phyloP scores from a whole-genome alignment of 2,113 vertebrate genomes.

The Poeciliopsis prolifica region DNA sequence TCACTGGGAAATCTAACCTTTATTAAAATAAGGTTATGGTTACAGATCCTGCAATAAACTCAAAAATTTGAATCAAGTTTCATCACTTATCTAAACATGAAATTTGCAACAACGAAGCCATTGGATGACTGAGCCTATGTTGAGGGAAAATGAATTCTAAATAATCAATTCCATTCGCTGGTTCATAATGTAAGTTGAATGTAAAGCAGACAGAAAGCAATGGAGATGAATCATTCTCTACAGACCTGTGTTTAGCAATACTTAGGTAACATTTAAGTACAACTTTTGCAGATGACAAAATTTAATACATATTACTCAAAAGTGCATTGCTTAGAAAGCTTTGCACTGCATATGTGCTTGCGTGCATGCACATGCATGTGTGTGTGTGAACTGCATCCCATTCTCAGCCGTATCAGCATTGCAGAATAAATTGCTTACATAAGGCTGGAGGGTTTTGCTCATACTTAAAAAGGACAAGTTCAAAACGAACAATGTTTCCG shows the following conservation, averaged over 20 bases:
- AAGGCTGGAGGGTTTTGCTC: conserved; percentile 22
- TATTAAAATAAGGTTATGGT: too few relatives aligned
- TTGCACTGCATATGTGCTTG: conserved; percentile 7
- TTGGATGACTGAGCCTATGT: background rate
- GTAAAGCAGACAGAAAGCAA: background rate
- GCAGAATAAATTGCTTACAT: conserved; percentile 54
- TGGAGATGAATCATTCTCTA: background rate
- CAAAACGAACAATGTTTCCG: conserved; percentile 58
- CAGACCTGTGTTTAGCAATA: background rate
- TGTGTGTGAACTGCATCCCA: conserved; percentile 22
- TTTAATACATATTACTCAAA: conserved; percentile 42
- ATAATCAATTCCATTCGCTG: background rate
- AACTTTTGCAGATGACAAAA: conserved; percentile 32
- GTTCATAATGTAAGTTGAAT: too few relatives aligned
- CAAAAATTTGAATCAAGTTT: too few relatives aligned
- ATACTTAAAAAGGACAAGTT: conserved; percentile 51
- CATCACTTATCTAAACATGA: background rate
- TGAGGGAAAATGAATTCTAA: background rate
- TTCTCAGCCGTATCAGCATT: conserved; percentile 53
- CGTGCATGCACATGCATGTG: fast-evolving
- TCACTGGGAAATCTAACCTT: too few relatives aligned
- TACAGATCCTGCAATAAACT: too few relatives aligned
- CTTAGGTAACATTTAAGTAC: background rate
- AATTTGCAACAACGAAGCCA: background rate
- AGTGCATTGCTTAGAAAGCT: conserved; percentile 31